Evolutionary conservation across 2,888 invertebrate species (phyloP).

Genomic region (Drosophila multiciliata): DNA sequence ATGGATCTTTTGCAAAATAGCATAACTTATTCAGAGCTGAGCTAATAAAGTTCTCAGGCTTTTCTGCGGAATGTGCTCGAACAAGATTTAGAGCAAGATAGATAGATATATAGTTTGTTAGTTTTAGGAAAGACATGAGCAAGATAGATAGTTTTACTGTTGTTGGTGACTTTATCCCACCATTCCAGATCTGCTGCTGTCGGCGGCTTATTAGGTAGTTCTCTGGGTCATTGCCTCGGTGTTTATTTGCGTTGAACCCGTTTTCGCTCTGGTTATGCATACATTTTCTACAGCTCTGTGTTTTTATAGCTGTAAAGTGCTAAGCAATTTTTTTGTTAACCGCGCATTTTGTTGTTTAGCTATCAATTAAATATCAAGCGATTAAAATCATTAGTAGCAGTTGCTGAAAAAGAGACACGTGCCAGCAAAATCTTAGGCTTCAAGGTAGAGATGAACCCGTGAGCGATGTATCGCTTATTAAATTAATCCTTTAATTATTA

Average conservation of each 20-base stretch:
- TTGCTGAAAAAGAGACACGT: conserved; percentile 37
- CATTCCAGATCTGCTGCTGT: conserved; percentile 11
- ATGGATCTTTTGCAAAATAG: conserved; percentile 21
- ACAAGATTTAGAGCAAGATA: conserved; percentile 5
- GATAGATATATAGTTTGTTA: neutral
- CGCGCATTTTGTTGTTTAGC: conserved; percentile 59
- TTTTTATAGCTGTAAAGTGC: conserved; percentile 63
- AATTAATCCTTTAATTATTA: conserved; percentile 1
- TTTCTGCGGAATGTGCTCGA: conserved; percentile 8
- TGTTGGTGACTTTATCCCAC: conserved; percentile 9
- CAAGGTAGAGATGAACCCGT: conserved; percentile 22
- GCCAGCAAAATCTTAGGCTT: conserved; percentile 28
- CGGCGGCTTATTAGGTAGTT: conserved; percentile 50
- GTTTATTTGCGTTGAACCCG: conserved; percentile 42
- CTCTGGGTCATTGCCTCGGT: conserved; percentile 74
- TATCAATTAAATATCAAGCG: conserved; percentile 48
- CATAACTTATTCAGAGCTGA: conserved; percentile 25
- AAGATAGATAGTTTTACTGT: neutral
- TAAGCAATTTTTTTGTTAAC: conserved; percentile 53
- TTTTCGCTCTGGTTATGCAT: conserved; percentile 53
- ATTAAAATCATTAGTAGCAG: conserved; percentile 31
- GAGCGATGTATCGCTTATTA: conserved; percentile 3
- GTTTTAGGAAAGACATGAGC: neutral
- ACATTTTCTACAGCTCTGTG: conserved; percentile 48
- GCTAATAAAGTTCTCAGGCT: conserved; percentile 51